Base-by-base conservation (phyloP, 2,113 vertebrate species). In the Leuciscus idus region DNA sequence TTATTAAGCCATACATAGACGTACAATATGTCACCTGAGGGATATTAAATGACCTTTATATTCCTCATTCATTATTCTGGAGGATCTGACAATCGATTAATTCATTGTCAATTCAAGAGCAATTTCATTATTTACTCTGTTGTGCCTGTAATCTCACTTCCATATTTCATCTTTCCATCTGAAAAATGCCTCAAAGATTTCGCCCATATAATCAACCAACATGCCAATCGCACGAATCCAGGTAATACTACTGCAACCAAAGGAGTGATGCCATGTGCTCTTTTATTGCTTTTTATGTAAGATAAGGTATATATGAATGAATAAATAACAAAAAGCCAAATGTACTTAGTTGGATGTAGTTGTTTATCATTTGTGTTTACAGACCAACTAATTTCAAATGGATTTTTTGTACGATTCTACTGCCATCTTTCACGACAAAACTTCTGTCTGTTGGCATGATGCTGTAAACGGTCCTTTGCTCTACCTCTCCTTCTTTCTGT, bases 271-370 rank as follows among this genome's bases (percentile, higher is more conserved):
- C 90, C 91, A 92, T 92, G 92, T 93, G 87, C 68, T 55, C 85
- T 74, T 88, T 92, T 88, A 81, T 77, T 81, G 46, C 46, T 84
- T 89, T 88, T 87, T 89, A 81, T 86, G 87, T 91, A 88, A 68
- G 87, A 85, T 86, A 88, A 88, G 90, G 89, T 90, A 87, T 90
- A 87, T 89, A 91, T 90, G 92, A 94, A 94, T 94, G 91, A 93
- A 94, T 91, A 93, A 93, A 93, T 89, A 91, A 94, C 73, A 81
- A 93, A 90, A 95, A 95, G 93, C 93, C 93, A 95, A 95, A 95
- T 94, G 92, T 92, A 93, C 93, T 94, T 92, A 84, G 87, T 89
- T 94, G 91, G 91, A 94, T 92, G 90, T 94, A 90, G 89, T 91
- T 86, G 91, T 92, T 92, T 90, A 90, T 90, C 73, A 84, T 89